phyloP scores from a whole-genome alignment of 2,888 invertebrate species.

The Tryphoninae sp. region DNA sequence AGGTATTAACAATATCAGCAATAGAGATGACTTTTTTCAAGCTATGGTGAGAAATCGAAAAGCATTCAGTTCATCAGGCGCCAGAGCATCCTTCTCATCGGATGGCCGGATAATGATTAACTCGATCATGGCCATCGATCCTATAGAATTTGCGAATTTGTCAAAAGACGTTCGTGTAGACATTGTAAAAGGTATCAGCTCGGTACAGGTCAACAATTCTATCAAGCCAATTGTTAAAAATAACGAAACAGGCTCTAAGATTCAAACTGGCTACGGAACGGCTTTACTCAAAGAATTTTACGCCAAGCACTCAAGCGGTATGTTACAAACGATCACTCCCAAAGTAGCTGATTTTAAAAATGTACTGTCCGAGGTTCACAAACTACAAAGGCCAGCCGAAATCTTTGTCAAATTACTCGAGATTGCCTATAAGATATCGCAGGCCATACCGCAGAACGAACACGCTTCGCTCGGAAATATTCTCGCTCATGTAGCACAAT shows the following conservation, averaged over 20 bases:
- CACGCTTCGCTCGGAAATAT: constrained; percentile 34
- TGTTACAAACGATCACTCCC: constrained; percentile 12
- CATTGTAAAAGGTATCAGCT: constrained; percentile 31
- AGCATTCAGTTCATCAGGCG: constrained; percentile 45
- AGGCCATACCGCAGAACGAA: constrained; percentile 16
- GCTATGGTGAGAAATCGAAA: constrained; percentile 58
- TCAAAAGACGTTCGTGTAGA: constrained; percentile 46
- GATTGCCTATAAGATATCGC: constrained; percentile 43
- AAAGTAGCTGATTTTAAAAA: constrained; percentile 30
- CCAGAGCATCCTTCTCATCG: constrained; percentile 40
- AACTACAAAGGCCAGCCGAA: constrained; percentile 22
- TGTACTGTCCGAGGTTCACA: constrained; percentile 39
- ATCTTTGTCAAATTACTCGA: constrained; percentile 54
- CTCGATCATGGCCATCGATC: constrained; percentile 52
- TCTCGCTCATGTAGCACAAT: constrained; percentile 44
- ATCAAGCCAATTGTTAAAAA: background rate
- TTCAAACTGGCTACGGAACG: constrained; percentile 10
- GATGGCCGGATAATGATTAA: constrained; percentile 53
- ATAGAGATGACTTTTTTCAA: constrained; percentile 59
- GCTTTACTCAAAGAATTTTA: constrained; percentile 53
- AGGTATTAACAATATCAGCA: constrained; percentile 62
- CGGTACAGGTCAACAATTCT: constrained; percentile 11
- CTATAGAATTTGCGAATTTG: constrained; percentile 58
- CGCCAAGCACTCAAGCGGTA: constrained; percentile 32
- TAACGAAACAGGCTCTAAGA: constrained; percentile 41